Conservation (phyloP, 1,140 invertebrate species). For the Holotrichia oblita region DNA sequence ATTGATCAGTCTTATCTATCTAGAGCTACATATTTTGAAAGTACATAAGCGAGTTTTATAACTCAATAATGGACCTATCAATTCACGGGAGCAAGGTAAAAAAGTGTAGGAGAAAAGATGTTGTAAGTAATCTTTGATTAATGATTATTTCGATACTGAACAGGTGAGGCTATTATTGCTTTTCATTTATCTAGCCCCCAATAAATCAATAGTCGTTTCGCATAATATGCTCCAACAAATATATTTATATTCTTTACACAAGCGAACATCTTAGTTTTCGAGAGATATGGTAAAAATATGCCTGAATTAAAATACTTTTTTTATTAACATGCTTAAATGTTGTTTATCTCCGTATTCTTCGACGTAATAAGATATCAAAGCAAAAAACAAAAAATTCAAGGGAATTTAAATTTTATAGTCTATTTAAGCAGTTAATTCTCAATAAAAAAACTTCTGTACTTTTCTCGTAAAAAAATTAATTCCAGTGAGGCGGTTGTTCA, state of each 20-base stretch:
- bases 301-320: too few species aligned
- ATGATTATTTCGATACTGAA: neutral
- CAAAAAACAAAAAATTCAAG: neutral
- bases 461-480: too few species aligned
- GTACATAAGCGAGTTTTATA: neutral
- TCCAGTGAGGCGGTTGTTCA: too few species aligned
- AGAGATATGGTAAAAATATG: too few species aligned
- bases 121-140: neutral
- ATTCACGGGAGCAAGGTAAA: neutral
- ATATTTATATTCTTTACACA: neutral
- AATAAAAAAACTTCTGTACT: too few species aligned
- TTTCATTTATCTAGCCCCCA: neutral
- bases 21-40: neutral
- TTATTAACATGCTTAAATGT: neutral
- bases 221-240: neutral
- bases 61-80: constrained; percentile 9
- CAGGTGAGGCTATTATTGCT: constrained; percentile 21
- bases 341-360: neutral
- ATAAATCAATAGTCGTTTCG: constrained; percentile 14
- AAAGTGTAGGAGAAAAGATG: neutral
- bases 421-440: neutral
- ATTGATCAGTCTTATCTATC: neutral
- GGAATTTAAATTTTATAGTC: neutral
- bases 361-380: neutral
- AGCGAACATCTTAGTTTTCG: too few species aligned